phyloP scores from a whole-genome alignment of 1,140 invertebrate species.

The Fopius arisanus region DNA sequence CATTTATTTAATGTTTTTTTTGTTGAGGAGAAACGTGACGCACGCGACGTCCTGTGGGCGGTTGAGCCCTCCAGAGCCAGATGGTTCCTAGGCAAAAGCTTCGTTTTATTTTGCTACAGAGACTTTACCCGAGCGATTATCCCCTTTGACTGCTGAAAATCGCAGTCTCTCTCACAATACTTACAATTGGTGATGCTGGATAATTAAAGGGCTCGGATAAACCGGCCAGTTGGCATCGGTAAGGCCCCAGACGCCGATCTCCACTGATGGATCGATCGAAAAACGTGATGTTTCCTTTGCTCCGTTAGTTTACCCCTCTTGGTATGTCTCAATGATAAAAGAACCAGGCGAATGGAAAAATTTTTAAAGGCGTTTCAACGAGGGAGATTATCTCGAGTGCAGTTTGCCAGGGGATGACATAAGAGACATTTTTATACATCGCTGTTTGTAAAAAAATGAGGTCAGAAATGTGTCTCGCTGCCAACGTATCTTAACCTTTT shows the following conservation, averaged over 20 bases:
- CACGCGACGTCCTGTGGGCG: constrained; percentile 9
- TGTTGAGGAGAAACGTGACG: neutral
- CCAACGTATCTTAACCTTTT: neutral
- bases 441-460: neutral
- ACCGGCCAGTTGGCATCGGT: neutral
- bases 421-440: constrained; percentile 13
- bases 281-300: neutral
- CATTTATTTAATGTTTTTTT: constrained; percentile 6
- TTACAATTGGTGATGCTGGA: constrained; percentile 25
- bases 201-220: constrained; percentile 44
- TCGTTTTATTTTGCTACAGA: constrained; percentile 43
- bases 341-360: neutral
- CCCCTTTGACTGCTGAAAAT: constrained; percentile 35
- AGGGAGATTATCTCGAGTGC: neutral
- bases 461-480: constrained; percentile 4
- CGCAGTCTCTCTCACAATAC: constrained; percentile 25
- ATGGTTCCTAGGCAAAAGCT: constrained; percentile 46
- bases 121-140: constrained; percentile 41
- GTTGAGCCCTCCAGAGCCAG: constrained; percentile 39
- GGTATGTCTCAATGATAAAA: neutral
- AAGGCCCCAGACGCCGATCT: neutral
- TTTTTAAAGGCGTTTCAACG: neutral
- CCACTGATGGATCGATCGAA: constrained; percentile 3
- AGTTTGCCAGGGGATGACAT: constrained; percentile 3
- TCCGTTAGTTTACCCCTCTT: neutral